Percentiles rank a stretch among this genome's conserved stretches.
Evolutionary conservation across 2,888 invertebrate genomes (phyloP).

Genomic region (Eupithecia tripunctaria): DNA sequence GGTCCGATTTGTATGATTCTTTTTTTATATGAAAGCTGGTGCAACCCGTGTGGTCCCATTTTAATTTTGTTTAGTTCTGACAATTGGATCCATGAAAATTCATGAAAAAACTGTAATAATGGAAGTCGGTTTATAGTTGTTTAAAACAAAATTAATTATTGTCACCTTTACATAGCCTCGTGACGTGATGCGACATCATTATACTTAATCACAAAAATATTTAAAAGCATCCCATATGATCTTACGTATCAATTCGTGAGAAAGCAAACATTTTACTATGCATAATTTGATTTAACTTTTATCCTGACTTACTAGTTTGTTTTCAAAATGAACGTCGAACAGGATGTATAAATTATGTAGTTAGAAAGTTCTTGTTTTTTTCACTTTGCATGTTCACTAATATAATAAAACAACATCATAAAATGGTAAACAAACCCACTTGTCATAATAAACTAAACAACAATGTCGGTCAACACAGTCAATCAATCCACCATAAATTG

Average conservation of each 20-base stretch:
- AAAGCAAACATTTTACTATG: neutral
- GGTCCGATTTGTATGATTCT: too few species aligned
- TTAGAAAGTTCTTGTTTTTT: neutral
- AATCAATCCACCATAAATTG: slow-evolving; percentile 28
- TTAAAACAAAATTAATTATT: too few species aligned
- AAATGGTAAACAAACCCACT: neutral
- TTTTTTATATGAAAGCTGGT: too few species aligned
- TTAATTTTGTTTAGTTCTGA: too few species aligned
- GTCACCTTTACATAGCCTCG: too few species aligned
- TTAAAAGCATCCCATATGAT: neutral
- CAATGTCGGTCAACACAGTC: slow-evolving; percentile 30
- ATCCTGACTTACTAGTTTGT: neutral
- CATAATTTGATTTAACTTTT: neutral
- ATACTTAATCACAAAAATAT: too few species aligned
- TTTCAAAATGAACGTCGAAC: neutral
- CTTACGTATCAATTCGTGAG: neutral
- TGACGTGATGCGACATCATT: too few species aligned
- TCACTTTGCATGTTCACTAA: neutral
- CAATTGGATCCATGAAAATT: too few species aligned
- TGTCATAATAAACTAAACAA: slow-evolving; percentile 20
- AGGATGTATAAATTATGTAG: neutral
- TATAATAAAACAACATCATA: neutral
- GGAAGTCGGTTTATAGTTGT: too few species aligned
- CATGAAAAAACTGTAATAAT: too few species aligned
- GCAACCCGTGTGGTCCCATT: too few species aligned